A percentile compares a stretch with the other conserved stretches of the same genome.
These are phyloP conservation scores for Polyergus mexicanus DNA, from an alignment of 1,140 invertebrate genomes.

Conservation along the genomic window DNA sequence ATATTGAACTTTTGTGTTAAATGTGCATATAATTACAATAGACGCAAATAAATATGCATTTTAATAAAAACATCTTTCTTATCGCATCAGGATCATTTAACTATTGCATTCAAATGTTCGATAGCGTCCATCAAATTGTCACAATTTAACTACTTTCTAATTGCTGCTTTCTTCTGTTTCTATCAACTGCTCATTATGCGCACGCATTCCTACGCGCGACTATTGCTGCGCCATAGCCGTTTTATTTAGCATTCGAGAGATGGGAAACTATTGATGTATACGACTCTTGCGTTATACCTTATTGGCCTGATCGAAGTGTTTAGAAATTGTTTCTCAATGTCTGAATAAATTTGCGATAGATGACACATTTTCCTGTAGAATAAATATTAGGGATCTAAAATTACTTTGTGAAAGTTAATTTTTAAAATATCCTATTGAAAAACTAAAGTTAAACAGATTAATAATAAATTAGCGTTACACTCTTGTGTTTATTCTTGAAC, in stretches of 20 bases:
- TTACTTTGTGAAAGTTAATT: neutral
- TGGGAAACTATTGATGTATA: conserved; percentile 15
- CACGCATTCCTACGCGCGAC: conserved; percentile 1
- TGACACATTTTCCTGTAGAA: neutral
- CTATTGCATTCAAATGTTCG: neutral
- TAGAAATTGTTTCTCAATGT: conserved; percentile 26
- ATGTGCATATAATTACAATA: neutral
- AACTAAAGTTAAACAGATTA: neutral
- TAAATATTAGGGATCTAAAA: neutral
- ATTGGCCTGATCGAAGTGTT: neutral
- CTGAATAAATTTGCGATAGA: neutral
- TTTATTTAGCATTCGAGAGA: conserved; percentile 36
- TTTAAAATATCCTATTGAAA: neutral
- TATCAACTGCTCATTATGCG: conserved; percentile 20
- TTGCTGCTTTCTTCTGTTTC: conserved; percentile 48
- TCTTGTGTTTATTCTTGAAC: neutral
- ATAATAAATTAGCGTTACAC: neutral
- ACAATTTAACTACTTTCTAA: conserved; percentile 57
- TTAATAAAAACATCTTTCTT: conserved; percentile 20
- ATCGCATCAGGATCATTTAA: neutral
- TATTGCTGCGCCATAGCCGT: neutral
- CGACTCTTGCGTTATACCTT: conserved; percentile 4
- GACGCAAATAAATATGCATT: neutral
- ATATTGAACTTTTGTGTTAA: neutral
- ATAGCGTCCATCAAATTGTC: conserved; percentile 24